A percentile compares a stretch with the other conserved stretches of the same genome.
These are phyloP conservation scores for Zapus hudsonius DNA, from an alignment of 2,113 vertebrate species.

Conservation along the genomic window DNA sequence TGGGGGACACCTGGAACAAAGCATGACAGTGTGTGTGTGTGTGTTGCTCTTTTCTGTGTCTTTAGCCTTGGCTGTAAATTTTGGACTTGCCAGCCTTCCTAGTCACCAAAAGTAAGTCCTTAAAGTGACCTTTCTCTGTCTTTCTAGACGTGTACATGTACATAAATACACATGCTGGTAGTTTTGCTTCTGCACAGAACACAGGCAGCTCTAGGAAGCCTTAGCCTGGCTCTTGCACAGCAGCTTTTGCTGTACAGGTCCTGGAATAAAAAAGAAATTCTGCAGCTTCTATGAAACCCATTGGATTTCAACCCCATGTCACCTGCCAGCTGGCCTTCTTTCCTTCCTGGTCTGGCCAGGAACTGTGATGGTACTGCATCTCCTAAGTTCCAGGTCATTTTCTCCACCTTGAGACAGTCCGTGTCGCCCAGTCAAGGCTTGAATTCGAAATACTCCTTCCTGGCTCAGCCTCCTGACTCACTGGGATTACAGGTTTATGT, in stretches of 20 bases:
- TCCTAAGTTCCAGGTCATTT: too few relatives aligned
- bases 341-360: too few relatives aligned
- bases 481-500: too few relatives aligned
- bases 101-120: neutral
- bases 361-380: too few relatives aligned
- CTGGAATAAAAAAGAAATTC: neutral
- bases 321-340: neutral
- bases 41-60: neutral
- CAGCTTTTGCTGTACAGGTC: neutral
- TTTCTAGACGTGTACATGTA: neutral
- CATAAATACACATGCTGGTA: neutral
- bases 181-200: conserved; percentile 23
- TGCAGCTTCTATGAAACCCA: neutral
- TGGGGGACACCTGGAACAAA: too few relatives aligned
- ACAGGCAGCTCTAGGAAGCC: neutral
- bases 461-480: too few relatives aligned
- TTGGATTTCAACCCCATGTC: neutral
- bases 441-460: too few relatives aligned
- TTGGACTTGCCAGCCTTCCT: conserved; percentile 1
- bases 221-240: neutral
- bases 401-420: too few relatives aligned
- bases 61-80: neutral
- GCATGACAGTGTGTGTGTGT: too few relatives aligned
- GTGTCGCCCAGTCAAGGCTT: too few relatives aligned
- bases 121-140: conserved; percentile 28